These are phyloP conservation scores for Drosophila buzzatii DNA, from an alignment of 2,888 invertebrate species.

Conservation along the genomic window DNA sequence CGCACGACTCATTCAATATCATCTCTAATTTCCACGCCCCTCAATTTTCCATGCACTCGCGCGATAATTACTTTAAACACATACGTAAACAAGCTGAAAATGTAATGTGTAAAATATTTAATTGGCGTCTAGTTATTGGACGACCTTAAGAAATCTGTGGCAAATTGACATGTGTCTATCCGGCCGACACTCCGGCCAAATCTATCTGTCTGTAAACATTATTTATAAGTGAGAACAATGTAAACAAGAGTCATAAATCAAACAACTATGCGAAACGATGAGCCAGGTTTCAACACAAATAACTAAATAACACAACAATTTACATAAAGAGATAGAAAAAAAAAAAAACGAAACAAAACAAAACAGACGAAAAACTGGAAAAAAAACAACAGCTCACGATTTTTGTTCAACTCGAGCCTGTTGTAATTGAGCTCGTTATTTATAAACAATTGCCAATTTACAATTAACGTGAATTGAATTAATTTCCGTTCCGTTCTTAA, in stretches of 20 bases:
- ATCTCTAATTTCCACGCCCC: conserved; percentile 39
- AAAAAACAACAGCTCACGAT: conserved; percentile 43
- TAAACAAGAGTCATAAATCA: conserved; percentile 60
- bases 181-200: conserved; percentile 11
- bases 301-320: conserved; percentile 33
- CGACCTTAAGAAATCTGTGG: conserved; percentile 72
- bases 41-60: conserved; percentile 55
- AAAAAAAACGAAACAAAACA: background rate
- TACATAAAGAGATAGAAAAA: conserved; percentile 21
- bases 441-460: conserved; percentile 56
- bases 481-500: conserved; percentile 54
- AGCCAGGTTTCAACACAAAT: conserved; percentile 46
- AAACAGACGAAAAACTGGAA: conserved; percentile 25
- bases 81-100: conserved; percentile 32
- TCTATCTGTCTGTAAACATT: conserved; percentile 23
- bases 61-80: conserved; percentile 41
- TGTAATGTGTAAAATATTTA: conserved; percentile 58
- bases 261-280: conserved; percentile 55
- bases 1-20: conserved; percentile 17
- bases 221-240: conserved; percentile 49
- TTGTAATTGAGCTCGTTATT: conserved; percentile 48
- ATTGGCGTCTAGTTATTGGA: conserved; percentile 68
- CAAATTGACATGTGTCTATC: conserved; percentile 47
- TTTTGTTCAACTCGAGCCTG: conserved; percentile 18
- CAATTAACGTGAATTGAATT: conserved; percentile 49